Evolutionary conservation across 2,797 vertebrate species (phyloP).

Genomic region (Pterois miles): DNA sequence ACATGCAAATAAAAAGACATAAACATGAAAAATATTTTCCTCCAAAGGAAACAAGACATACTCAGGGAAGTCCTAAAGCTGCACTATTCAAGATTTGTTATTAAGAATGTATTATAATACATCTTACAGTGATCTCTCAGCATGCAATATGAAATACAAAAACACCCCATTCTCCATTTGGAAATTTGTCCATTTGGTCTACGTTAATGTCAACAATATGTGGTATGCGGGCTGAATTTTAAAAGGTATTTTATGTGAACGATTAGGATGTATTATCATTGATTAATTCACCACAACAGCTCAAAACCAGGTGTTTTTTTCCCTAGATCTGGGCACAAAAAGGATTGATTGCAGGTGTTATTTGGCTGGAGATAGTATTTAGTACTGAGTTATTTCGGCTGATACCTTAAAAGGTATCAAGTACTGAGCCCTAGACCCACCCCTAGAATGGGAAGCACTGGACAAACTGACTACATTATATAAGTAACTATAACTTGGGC

Average conservation of each 20-base stretch:
- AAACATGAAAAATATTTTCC: background rate
- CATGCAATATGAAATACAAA: background rate
- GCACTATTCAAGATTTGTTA: background rate
- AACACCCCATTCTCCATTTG: background rate
- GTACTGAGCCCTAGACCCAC: too few relatives aligned
- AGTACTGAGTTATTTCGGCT: too few relatives aligned
- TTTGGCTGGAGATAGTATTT: too few relatives aligned
- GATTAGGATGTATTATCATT: too few relatives aligned
- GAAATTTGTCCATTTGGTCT: conserved; percentile 1
- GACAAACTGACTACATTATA: too few relatives aligned
- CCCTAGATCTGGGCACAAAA: too few relatives aligned
- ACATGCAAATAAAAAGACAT: background rate
- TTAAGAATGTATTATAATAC: background rate
- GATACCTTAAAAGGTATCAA: too few relatives aligned
- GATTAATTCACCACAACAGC: background rate
- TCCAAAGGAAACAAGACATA: conserved; percentile 2
- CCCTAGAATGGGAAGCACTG: too few relatives aligned
- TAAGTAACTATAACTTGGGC: too few relatives aligned
- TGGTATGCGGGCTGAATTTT: background rate
- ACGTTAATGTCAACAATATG: background rate
- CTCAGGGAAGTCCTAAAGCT: background rate
- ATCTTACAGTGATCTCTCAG: background rate
- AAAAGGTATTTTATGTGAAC: too few relatives aligned
- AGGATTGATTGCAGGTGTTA: too few relatives aligned
- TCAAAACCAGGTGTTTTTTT: background rate